Conservation (phyloP, 2,797 vertebrate genomes). For the Euthynnus affinis region DNA sequence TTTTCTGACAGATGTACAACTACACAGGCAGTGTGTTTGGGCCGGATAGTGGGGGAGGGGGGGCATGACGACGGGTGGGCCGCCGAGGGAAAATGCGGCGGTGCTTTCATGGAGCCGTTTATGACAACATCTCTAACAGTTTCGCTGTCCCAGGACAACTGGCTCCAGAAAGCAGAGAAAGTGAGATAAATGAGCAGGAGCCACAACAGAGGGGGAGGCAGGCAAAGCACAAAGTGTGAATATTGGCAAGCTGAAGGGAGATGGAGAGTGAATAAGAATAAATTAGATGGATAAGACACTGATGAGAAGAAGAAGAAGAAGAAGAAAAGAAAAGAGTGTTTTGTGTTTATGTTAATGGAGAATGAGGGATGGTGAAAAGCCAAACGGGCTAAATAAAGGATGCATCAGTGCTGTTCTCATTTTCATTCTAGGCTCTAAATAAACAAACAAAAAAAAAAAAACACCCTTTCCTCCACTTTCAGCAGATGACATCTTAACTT, state of each 20-base stretch:
- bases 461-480: constrained; percentile 3
- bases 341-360: constrained; percentile 47
- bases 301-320: constrained; percentile 24
- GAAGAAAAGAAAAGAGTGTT: background rate
- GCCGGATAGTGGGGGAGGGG: background rate
- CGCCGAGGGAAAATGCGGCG: constrained; percentile 15
- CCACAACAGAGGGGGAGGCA: constrained; percentile 44
- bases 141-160: constrained; percentile 52
- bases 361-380: constrained; percentile 31
- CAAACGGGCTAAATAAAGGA: constrained; percentile 34
- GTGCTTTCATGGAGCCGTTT: constrained; percentile 51
- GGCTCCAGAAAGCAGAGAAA: constrained; percentile 54
- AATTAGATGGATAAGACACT: constrained; percentile 53
- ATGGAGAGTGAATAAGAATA: constrained; percentile 51
- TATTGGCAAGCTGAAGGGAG: constrained; percentile 45
- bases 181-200: constrained; percentile 70
- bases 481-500: constrained; percentile 39
- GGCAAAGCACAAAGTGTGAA: constrained; percentile 38
- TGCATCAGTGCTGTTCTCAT: constrained; percentile 32
- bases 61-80: background rate
- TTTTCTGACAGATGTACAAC: constrained; percentile 41
- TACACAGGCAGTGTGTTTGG: constrained; percentile 22
- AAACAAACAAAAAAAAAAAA: constrained; percentile 48
- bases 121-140: constrained; percentile 55
- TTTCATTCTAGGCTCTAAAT: constrained; percentile 40